phyloP scores from a whole-genome alignment of 2,113 vertebrate genomes.

The Chroicocephalus ridibundus region DNA sequence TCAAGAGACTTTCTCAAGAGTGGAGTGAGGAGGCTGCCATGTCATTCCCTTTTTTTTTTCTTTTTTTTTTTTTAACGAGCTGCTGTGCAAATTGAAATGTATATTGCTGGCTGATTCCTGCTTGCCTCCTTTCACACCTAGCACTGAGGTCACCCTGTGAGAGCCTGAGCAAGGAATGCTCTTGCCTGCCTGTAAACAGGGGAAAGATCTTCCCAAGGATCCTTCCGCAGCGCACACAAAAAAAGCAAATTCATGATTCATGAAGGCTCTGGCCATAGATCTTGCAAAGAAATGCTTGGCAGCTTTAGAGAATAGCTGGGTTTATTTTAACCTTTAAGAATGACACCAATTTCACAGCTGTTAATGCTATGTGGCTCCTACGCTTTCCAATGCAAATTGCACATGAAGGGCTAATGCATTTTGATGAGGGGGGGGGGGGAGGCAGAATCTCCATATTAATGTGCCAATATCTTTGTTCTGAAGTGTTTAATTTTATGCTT shows the following conservation, averaged over 20 bases:
- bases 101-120: background rate
- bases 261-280: conserved; percentile 13
- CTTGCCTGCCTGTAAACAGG: background rate
- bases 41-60: background rate
- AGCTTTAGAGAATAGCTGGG: conserved; percentile 36
- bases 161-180: background rate
- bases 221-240: background rate
- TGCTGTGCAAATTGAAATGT: background rate
- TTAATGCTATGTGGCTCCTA: conserved; percentile 53
- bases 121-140: background rate
- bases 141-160: background rate
- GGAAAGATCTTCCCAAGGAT: background rate
- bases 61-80: background rate
- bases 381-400: conserved; percentile 56
- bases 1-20: background rate
- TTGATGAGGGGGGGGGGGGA: background rate
- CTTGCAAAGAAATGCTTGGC: conserved; percentile 48
- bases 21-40: background rate
- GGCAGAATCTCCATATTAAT: conserved; percentile 44
- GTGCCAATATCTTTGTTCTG: conserved; percentile 34
- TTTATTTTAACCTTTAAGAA: conserved; percentile 69
- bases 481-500: conserved; percentile 29
- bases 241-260: conserved; percentile 16
- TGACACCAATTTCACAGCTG: conserved; percentile 68
- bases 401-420: conserved; percentile 23